Evolutionary conservation across 1,140 invertebrate species (phyloP), one percentile per base, ranked within the genome.

Genomic region (Aradophagus sp.): DNA sequence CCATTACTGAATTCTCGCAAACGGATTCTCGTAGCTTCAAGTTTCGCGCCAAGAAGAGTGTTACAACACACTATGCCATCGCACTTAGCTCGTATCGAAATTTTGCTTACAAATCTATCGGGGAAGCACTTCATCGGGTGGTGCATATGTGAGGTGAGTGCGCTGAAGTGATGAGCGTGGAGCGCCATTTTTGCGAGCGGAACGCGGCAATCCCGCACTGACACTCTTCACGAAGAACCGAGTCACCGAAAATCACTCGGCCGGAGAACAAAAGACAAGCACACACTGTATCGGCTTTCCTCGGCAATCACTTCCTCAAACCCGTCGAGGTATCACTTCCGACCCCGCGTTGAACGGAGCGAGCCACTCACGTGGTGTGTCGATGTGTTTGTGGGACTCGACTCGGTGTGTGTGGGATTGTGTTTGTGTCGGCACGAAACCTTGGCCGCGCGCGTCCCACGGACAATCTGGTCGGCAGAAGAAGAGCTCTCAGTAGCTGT

Each of bases 71-170:
- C n/a, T n/a, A n/a, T n/a, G n/a, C n/a, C n/a, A n/a, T n/a, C n/a
- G n/a, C n/a, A n/a, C n/a, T n/a, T n/a, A n/a, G n/a, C n/a, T 13
- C n/a, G 20, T 14, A 17, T 10, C 8, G 1, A 26, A 59, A 47
- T 32, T 0, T 39, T 41, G 4, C 63, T 67, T 90, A 78, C 87
- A 77, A 73, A 83, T 84, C 62, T 87, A 80, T 82, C 89, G 81
- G 72, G 86, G 81, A 81, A 90, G 87, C 77, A 84, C 59, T 84
- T 87, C 78, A 81, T 84, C 59, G 81, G 82, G 68, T 84, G 80
- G 65, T 84, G 81, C 83, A 85, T 85, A 42, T 80, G 76, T 26
- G 80, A 77, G 39, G 80, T 72, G 52, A 81, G 76, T 63, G 79
- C 68, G 45, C 76, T 80, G 73, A 79, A 81, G 63, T 84, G 81